Base-by-base conservation (phyloP, 2,797 vertebrate genomes). In the Sebastes oblongus region DNA sequence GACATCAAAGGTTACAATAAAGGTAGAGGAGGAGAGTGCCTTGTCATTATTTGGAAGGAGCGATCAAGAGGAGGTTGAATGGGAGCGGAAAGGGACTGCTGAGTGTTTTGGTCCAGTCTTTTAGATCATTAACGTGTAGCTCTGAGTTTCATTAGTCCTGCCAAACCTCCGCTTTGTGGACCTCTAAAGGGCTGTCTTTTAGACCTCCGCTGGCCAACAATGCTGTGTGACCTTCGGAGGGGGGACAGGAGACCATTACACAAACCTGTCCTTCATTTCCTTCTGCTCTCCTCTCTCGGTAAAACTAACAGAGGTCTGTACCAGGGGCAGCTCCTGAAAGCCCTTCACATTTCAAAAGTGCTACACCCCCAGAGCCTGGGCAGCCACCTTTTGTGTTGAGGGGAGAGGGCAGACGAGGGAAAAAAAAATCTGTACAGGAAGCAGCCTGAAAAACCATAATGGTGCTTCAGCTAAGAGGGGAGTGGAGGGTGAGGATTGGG, bases 61-160 rank as follows among this genome's bases (percentile, higher is more conserved):
- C 88, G 83, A 92, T 93, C 72, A 85, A 88, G 87, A 88, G 85
- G 87, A 79, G 75, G 78, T 68, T 88, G 89, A 87, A 88, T 88
- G 90, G 29, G 27, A 79, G 87, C 86, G 88, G 88, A 90, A 90
- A 90, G 90, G 87, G 83, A 81, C 72, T 34, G 83, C 88, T 91
- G 86, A 93, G 90, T 93, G 92, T 93, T 93, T 93, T 84, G 91
- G 69, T 89, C 79, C 86, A 91, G 88, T 88, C 93, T 96, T 96
- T 98, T 97, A 97, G 97, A 97, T 97, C 96, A 96, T 96, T 97
- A 97, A 96, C 96, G 95, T 94, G 95, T 91, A 96, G 95, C 96
- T 94, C 96, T 94, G 94, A 95, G 93, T 95, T 96, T 94, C 95
- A 95, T 94, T 96, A 97, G 96, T 95, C 89, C 95, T 95, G 94